Evolutionary conservation across 53 echinoderm and acorn worm species (phyloP).

Genomic region (Henricia sp.): DNA sequence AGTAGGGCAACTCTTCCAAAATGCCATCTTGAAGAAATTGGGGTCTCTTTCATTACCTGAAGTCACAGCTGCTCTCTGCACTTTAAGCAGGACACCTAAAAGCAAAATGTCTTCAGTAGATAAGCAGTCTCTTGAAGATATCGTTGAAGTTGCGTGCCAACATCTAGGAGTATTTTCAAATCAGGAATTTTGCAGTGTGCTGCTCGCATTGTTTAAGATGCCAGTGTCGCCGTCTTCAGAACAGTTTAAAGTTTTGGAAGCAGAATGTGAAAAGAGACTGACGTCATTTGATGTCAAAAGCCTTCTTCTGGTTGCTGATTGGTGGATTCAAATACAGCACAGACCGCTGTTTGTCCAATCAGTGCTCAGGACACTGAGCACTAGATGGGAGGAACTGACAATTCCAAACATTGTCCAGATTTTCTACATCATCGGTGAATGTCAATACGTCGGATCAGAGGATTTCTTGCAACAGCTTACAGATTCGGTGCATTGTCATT

Average conservation of each 20-base stretch:
- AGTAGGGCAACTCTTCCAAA: not conserved
- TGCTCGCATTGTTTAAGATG: slow-evolving; percentile 60
- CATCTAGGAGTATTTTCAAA: not conserved
- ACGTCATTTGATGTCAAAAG: slow-evolving; percentile 63
- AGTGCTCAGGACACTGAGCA: slow-evolving; percentile 30
- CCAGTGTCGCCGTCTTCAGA: slow-evolving; percentile 8
- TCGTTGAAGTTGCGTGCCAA: slow-evolving; percentile 17
- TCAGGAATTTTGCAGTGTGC: slow-evolving; percentile 43
- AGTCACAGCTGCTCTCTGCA: not conserved
- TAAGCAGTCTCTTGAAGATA: not conserved
- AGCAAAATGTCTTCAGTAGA: slow-evolving; percentile 5
- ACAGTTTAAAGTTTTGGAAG: slow-evolving; percentile 40
- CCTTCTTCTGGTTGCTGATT: slow-evolving; percentile 77
- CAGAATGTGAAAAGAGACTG: slow-evolving; percentile 69
- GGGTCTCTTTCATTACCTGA: slow-evolving; percentile 4
- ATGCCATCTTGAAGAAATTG: not conserved
- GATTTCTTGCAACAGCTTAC: slow-evolving; percentile 60
- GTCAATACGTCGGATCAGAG: slow-evolving; percentile 44
- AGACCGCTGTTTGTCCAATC: slow-evolving; percentile 46
- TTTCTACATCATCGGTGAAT: slow-evolving; percentile 77
- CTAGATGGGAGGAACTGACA: slow-evolving; percentile 36
- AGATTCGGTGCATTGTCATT: slow-evolving; percentile 31
- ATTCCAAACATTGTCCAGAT: slow-evolving; percentile 72
- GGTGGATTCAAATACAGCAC: slow-evolving; percentile 68
- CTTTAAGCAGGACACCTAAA: slow-evolving; percentile 18